Evolutionary conservation across 64 coral and sea anemone genomes (phyloP).

Genomic region (Dendronephthya gigantea): DNA sequence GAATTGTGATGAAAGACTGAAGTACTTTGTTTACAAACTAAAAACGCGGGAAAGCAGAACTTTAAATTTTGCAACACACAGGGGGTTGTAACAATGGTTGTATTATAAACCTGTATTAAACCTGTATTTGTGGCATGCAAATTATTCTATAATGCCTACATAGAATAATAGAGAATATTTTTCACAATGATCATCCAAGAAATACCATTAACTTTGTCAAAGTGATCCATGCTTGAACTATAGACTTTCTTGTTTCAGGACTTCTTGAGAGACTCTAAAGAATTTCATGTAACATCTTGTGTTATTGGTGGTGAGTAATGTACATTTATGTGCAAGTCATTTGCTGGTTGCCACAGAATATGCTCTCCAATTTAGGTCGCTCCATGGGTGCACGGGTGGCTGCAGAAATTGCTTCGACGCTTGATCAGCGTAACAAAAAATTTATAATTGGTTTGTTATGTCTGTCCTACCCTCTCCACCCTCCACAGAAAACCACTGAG

Average conservation of each 20-base stretch:
- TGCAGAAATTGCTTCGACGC: constrained; percentile 68
- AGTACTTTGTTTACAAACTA: neutral
- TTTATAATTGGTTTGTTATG: constrained; percentile 91
- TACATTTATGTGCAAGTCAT: neutral
- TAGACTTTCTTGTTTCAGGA: constrained; percentile 37
- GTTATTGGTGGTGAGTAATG: constrained; percentile 88
- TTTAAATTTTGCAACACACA: neutral
- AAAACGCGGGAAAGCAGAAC: neutral
- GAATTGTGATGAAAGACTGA: neutral
- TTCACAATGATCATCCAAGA: too few species aligned
- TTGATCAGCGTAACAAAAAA: constrained; percentile 48
- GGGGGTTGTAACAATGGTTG: too few species aligned
- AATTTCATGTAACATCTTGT: constrained; percentile 71
- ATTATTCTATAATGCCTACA: too few species aligned
- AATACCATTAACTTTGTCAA: too few species aligned
- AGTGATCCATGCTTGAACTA: neutral
- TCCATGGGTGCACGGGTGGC: constrained; percentile 97
- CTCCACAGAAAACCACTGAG: constrained; percentile 54
- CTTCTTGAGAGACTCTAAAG: constrained; percentile 48
- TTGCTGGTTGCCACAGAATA: neutral
- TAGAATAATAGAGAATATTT: too few species aligned
- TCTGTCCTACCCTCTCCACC: constrained; percentile 87
- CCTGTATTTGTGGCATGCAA: too few species aligned
- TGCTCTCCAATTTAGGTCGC: constrained; percentile 30
- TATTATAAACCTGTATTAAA: too few species aligned